A percentile compares a stretch with the other conserved stretches of the same genome.
phyloP scores from a whole-genome alignment of 2,113 vertebrate genomes.

The Erinaceus europaeus region DNA sequence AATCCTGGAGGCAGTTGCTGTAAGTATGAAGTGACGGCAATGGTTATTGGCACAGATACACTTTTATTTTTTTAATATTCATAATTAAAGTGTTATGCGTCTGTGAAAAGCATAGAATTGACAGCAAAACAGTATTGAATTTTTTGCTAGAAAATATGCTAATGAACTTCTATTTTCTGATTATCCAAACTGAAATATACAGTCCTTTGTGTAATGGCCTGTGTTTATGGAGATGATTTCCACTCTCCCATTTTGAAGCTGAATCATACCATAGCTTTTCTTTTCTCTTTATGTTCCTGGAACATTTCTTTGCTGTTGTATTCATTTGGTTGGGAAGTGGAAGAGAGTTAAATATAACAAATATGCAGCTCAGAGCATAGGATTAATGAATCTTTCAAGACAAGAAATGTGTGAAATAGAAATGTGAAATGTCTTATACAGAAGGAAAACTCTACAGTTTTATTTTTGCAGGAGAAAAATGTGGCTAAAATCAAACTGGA shows the following conservation, averaged over 20 bases:
- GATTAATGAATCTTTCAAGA: conserved; percentile 18
- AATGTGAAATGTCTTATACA: too few species aligned
- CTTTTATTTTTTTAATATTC: background rate
- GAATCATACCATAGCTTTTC: background rate
- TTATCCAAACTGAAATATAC: background rate
- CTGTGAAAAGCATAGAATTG: background rate
- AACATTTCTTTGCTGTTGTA: background rate
- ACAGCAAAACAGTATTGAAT: background rate
- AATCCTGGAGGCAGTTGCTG: conserved; percentile 90
- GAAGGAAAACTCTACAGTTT: too few species aligned
- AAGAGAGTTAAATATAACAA: background rate
- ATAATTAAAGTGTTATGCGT: background rate
- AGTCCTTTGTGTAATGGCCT: background rate
- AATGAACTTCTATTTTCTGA: background rate
- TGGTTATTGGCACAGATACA: background rate
- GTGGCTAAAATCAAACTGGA: background rate
- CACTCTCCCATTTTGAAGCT: background rate
- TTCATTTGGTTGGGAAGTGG: background rate
- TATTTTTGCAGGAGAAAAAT: background rate
- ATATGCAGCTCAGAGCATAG: background rate
- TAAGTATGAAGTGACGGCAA: conserved; percentile 80
- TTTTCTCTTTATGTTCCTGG: background rate
- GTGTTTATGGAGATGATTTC: background rate
- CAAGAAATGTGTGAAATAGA: conserved; percentile 1
- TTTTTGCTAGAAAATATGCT: background rate